Conservation (phyloP, 2,797 vertebrate genomes). For the Lateolabrax maculatus region DNA sequence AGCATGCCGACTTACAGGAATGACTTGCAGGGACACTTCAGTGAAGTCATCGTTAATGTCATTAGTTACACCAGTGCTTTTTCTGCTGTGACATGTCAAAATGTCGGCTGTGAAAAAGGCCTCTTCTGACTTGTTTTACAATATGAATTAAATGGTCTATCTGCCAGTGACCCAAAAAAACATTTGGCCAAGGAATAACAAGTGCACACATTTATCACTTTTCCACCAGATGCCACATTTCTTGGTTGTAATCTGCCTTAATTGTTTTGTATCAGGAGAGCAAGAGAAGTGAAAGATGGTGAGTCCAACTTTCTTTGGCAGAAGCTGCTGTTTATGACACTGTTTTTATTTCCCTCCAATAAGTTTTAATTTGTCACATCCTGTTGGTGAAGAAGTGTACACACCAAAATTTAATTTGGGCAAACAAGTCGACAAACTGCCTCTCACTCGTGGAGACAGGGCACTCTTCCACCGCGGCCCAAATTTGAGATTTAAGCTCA, state of each 20-base stretch:
- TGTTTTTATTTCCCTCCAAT: constrained; percentile 17
- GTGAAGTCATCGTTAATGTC: background rate
- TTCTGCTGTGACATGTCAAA: constrained; percentile 38
- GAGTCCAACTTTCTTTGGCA: background rate
- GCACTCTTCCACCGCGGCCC: constrained; percentile 14
- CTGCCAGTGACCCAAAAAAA: background rate
- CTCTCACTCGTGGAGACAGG: background rate
- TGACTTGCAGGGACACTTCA: background rate
- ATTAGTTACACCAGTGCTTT: constrained; percentile 19
- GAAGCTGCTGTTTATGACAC: constrained; percentile 28
- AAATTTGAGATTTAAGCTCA: constrained; percentile 29
- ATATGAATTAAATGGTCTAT: too few species aligned
- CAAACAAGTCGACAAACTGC: constrained; percentile 24
- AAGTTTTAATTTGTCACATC: constrained; percentile 47
- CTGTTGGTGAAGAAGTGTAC: constrained; percentile 32
- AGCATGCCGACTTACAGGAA: constrained; percentile 1
- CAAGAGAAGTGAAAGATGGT: background rate
- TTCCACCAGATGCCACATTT: background rate
- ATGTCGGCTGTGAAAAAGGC: background rate
- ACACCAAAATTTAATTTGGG: constrained; percentile 39
- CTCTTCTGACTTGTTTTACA: constrained; percentile 3
- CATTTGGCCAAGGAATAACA: background rate
- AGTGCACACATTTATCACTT: background rate
- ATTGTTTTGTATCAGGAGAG: constrained; percentile 1
- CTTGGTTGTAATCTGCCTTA: background rate